Conservation (phyloP, 1,140 invertebrate species). For the Aethina tumida region DNA sequence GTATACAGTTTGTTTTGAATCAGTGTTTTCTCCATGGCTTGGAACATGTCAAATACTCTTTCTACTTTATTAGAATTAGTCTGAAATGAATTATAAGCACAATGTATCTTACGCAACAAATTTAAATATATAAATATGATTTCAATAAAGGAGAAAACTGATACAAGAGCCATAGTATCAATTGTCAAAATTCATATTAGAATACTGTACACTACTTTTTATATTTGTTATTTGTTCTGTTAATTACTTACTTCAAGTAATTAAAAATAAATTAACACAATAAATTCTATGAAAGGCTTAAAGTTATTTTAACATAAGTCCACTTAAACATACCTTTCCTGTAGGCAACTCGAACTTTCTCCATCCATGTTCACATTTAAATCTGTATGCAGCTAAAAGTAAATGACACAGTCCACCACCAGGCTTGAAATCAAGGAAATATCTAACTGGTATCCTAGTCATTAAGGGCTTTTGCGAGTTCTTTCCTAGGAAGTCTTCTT, state of each 20-base stretch:
- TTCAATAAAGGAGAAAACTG: not conserved
- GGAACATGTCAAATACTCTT: constrained; percentile 88
- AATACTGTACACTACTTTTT: not conserved
- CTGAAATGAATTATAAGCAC: constrained; percentile 48
- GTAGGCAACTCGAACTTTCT: constrained; percentile 83
- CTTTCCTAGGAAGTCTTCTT: constrained; percentile 92
- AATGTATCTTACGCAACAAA: no score
- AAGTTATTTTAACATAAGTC: no score
- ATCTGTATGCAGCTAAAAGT: constrained; percentile 86
- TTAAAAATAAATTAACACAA: no score
- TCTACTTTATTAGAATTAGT: constrained; percentile 86
- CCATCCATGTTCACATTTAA: constrained; percentile 93
- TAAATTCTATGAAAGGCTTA: no score
- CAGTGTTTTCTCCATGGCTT: constrained; percentile 81
- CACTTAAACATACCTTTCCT: constrained; percentile 56
- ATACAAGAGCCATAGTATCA: no score
- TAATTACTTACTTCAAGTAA: no score
- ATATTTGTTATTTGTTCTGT: no score
- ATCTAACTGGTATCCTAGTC: constrained; percentile 74
- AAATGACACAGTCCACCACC: constrained; percentile 88
- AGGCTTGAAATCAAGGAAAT: constrained; percentile 91
- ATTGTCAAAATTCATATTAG: no score
- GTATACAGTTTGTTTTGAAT: constrained; percentile 70
- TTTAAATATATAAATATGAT: not conserved
- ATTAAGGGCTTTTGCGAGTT: constrained; percentile 81